Conservation (phyloP, 2,888 invertebrate species). For the Panopea generosa region DNA sequence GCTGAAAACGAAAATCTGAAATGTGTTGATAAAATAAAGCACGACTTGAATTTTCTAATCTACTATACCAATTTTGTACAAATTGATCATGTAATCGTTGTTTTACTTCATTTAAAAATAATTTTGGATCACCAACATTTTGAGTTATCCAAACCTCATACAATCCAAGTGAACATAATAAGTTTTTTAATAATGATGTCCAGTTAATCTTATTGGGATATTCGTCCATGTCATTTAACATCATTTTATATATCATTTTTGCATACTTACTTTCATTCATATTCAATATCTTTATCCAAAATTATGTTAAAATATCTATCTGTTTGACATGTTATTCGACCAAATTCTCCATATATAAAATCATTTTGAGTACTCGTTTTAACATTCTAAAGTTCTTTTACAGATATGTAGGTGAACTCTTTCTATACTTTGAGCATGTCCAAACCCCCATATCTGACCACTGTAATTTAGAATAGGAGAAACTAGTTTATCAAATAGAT, state of each 20-base stretch:
- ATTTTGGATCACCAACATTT: slow-evolving; percentile 13
- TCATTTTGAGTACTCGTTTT: slow-evolving; percentile 18
- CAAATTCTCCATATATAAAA: slow-evolving; percentile 14
- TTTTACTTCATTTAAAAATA: slow-evolving; percentile 4
- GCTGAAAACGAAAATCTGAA: slow-evolving; percentile 11
- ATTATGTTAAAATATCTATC: slow-evolving; percentile 10
- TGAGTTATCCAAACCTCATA: slow-evolving; percentile 1
- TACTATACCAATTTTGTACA: slow-evolving; percentile 6
- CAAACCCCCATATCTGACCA: slow-evolving; percentile 6
- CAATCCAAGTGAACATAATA: slow-evolving; percentile 4
- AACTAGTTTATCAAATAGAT: not conserved
- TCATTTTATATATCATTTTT: not conserved
- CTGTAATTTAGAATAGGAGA: slow-evolving; percentile 8
- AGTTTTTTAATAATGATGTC: slow-evolving; percentile 1
- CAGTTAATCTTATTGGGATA: slow-evolving; percentile 3
- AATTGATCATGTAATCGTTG: slow-evolving; percentile 5
- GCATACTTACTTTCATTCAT: too few species aligned
- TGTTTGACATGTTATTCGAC: not conserved
- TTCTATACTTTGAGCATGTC: not conserved
- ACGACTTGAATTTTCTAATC: slow-evolving; percentile 4
- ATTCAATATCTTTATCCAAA: slow-evolving; percentile 16
- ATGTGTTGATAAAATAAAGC: slow-evolving; percentile 2
- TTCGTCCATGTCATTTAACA: not conserved
- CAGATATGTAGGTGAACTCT: slow-evolving; percentile 13
- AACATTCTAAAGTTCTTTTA: slow-evolving; percentile 6